These are phyloP conservation scores for Drosophila setosimentum DNA, from an alignment of 2,888 invertebrate species.

Conservation along the genomic window DNA sequence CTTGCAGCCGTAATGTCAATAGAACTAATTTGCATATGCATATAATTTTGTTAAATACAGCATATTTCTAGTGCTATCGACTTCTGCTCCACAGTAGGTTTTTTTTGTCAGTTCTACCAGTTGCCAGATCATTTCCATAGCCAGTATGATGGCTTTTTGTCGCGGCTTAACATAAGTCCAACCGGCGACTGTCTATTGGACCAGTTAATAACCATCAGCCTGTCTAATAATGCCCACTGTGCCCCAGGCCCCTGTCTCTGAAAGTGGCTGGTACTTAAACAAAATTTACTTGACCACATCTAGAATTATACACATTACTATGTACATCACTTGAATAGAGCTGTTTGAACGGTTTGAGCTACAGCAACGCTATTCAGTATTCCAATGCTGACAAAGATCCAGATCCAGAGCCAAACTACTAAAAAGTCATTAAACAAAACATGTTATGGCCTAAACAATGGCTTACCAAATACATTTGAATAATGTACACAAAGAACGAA, in stretches of 20 bases:
- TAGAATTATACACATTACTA: neutral
- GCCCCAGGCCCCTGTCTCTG: slow-evolving; percentile 29
- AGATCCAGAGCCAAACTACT: slow-evolving; percentile 59
- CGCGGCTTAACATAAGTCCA: slow-evolving; percentile 29
- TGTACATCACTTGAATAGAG: slow-evolving; percentile 9
- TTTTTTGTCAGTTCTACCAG: slow-evolving; percentile 22
- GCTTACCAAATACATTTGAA: slow-evolving; percentile 69
- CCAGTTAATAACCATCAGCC: slow-evolving; percentile 68
- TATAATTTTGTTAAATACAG: slow-evolving; percentile 1
- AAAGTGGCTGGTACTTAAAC: slow-evolving; percentile 36
- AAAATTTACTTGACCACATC: slow-evolving; percentile 44
- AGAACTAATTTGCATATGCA: slow-evolving; percentile 28
- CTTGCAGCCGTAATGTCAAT: slow-evolving; percentile 2
- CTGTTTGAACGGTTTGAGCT: slow-evolving; percentile 5
- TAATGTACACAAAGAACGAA: slow-evolving; percentile 62
- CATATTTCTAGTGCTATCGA: slow-evolving; percentile 10
- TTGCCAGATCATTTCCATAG: slow-evolving; percentile 37
- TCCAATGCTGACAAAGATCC: slow-evolving; percentile 6
- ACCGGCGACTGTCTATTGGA: slow-evolving; percentile 37
- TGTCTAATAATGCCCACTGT: slow-evolving; percentile 28
- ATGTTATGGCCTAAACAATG: slow-evolving; percentile 75
- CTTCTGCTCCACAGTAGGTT: slow-evolving; percentile 10
- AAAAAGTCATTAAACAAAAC: slow-evolving; percentile 75
- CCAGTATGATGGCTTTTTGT: slow-evolving; percentile 12
- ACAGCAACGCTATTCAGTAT: slow-evolving; percentile 8